Base-by-base conservation (phyloP, 2,797 vertebrate genomes). In the Phrynocephalus forsythii region DNA sequence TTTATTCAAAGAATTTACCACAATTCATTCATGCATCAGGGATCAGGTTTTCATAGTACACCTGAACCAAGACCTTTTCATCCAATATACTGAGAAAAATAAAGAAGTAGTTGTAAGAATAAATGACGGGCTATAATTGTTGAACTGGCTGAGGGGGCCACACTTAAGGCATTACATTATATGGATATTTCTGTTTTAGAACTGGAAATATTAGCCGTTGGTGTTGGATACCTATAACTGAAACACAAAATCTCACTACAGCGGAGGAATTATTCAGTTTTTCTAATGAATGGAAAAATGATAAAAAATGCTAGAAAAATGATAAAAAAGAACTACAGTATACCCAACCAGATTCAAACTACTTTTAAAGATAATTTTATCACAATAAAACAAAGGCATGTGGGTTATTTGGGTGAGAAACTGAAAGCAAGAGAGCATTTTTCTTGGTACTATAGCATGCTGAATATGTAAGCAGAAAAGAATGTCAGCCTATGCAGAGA, bases 371-470 rank as follows among this genome's bases (percentile, higher is more conserved):
- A 89, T 28, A 4, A 68, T 75, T 88, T 77, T 33, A 66, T 66
- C 38, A 91, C 86, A 89, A 77, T 50, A 60, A 73, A 85, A 63
- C 66, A 67, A 5, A 79, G 73, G 5, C 5, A 6, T 60, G 22
- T 24, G 86, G 13, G n/a, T 69, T 1, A 63, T 79, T 90, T 73
- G 82, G 85, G 89, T 91, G 86, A 50, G n/a, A 86, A 88, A 93
- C 83, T 87, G 87, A 85, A 77, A 22, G 66, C 15, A 52, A 44
- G 18, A 77, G 52, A 78, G 28, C 30, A 69, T 73, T 33, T 81
- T 82, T 73, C 77, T 87, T 44, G 38, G 38, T 44, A 44, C 18
- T 67, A 26, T 68, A 84, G 69, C 83, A 83, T 86, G 44, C 76
- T 13, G 86, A 68, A 56, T 72, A 82, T 68, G 89, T 30, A 71